Conservation (phyloP, 2,113 vertebrate genomes). For the Pseudorasbora parva region DNA sequence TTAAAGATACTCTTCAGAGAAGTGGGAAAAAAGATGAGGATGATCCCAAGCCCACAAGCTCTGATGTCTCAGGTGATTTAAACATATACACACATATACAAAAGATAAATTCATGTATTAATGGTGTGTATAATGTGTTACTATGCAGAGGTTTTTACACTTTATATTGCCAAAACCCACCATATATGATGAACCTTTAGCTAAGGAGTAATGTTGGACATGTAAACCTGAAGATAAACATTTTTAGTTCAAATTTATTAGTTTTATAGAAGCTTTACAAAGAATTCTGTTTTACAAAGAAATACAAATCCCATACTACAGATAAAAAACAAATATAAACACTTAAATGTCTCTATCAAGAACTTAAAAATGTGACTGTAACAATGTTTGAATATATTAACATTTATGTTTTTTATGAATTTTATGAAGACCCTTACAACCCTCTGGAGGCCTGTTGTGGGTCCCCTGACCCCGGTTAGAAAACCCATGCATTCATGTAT, state of each 20-base stretch:
- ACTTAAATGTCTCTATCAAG: no score
- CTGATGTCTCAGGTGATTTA: background rate
- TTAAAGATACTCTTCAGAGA: conserved; percentile 2
- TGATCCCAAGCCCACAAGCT: conserved; percentile 1
- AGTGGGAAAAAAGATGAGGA: background rate
- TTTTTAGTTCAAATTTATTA: background rate
- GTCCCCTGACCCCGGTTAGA: no score
- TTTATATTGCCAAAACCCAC: background rate
- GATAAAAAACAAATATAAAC: no score
- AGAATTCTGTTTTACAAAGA: background rate
- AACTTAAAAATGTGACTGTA: no score
- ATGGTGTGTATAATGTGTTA: background rate
- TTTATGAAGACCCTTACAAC: no score
- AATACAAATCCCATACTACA: no score
- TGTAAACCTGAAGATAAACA: background rate
- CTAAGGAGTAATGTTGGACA: background rate
- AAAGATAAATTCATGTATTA: background rate
- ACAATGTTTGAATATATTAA: no score
- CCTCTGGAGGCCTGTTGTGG: no score
- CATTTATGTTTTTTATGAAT: no score
- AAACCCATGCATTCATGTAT: no score
- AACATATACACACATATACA: background rate
- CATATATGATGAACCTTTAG: conserved; percentile 3
- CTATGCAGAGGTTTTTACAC: conserved; percentile 1
- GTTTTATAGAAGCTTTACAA: background rate